phyloP scores from a whole-genome alignment of 2,797 vertebrate species.

The Alauda arvensis region DNA sequence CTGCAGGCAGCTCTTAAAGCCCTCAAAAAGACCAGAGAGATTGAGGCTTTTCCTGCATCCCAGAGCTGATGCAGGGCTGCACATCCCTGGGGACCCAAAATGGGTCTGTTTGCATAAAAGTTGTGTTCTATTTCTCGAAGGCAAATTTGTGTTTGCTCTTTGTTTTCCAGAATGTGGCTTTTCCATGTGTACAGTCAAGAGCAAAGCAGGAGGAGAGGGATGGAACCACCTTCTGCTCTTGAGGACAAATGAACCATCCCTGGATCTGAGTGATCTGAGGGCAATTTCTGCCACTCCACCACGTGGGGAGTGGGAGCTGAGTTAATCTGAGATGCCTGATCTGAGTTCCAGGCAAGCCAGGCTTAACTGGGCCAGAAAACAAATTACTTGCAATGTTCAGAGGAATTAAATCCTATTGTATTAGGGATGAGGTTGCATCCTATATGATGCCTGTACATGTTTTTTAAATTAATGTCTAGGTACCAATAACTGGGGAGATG shows the following conservation, averaged over 20 bases:
- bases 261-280: background rate
- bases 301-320: background rate
- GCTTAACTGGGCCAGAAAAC: background rate
- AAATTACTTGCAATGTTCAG: background rate
- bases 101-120: background rate
- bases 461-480: background rate
- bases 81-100: background rate
- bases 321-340: background rate
- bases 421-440: background rate
- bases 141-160: background rate
- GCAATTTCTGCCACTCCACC: background rate
- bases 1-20: background rate
- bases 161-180: background rate
- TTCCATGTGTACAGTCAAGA: background rate
- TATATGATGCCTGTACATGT: background rate
- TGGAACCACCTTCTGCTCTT: background rate
- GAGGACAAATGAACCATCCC: background rate
- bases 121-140: background rate
- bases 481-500: background rate
- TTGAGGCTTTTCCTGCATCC: background rate
- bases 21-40: background rate
- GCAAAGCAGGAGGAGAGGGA: background rate
- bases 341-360: background rate
- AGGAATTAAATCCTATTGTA: background rate
- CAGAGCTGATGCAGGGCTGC: background rate